Evolutionary conservation across 2,113 vertebrate species (phyloP).

Genomic region (Thryonomys swinderianus): DNA sequence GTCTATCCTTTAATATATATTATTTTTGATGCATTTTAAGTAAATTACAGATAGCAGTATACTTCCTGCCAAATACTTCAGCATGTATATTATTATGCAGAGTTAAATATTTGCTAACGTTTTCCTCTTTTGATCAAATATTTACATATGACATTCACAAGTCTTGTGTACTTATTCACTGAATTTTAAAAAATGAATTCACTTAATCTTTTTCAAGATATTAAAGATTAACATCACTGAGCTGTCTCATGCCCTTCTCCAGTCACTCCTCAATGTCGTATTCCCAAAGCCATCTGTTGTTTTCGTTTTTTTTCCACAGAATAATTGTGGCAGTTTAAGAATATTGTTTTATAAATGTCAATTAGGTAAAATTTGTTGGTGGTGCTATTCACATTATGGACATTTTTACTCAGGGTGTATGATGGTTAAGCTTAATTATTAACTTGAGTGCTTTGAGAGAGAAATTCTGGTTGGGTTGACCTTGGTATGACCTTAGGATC

Average conservation of each 20-base stretch:
- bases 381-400: not conserved
- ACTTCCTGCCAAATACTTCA: not conserved
- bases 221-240: constrained; percentile 21
- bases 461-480: not conserved
- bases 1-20: not conserved
- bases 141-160: constrained; percentile 32
- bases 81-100: not conserved
- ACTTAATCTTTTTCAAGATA: not conserved
- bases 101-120: constrained; percentile 22
- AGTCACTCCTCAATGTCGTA: not conserved
- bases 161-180: not conserved
- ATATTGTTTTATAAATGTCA: not conserved
- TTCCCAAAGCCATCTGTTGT: not conserved
- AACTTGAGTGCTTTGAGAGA: not conserved
- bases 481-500: not conserved
- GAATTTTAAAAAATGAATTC: constrained; percentile 32
- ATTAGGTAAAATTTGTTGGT: not conserved
- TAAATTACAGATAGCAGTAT: not conserved
- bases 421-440: not conserved
- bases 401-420: not conserved
- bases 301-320: not conserved
- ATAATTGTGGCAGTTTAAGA: not conserved
- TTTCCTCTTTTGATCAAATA: constrained; percentile 35
- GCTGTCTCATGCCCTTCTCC: not conserved
- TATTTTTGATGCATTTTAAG: constrained; percentile 10